Evolutionary conservation across 2,797 vertebrate species (phyloP).

Genomic region (Oreonectes daqikongensis): DNA sequence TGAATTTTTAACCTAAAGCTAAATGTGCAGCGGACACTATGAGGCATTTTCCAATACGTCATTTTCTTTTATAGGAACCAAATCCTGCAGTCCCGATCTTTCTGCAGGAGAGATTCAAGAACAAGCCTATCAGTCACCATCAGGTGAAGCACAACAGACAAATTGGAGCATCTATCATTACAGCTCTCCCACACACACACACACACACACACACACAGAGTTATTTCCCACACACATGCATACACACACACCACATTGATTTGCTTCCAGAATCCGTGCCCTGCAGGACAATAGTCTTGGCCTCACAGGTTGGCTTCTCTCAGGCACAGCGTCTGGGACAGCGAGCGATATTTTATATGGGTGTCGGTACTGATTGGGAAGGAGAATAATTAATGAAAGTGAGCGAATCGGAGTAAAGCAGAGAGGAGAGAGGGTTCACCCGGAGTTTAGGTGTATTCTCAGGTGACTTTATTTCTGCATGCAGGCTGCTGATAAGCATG

Average conservation of each 20-base stretch:
- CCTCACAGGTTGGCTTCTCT: slow-evolving; percentile 63
- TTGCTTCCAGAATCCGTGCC: slow-evolving; percentile 28
- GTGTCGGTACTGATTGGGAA: slow-evolving; percentile 84
- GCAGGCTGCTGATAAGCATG: slow-evolving; percentile 50
- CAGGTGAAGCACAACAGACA: slow-evolving; percentile 58
- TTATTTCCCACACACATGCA: slow-evolving; percentile 9
- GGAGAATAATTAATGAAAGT: slow-evolving; percentile 88
- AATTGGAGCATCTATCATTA: slow-evolving; percentile 57
- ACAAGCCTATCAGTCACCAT: slow-evolving; percentile 58
- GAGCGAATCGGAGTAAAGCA: slow-evolving; percentile 76
- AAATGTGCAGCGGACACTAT: background rate
- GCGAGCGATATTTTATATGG: slow-evolving; percentile 75
- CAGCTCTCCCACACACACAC: slow-evolving; percentile 34
- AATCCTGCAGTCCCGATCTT: slow-evolving; percentile 1
- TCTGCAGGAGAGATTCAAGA: slow-evolving; percentile 17
- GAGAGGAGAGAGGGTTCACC: slow-evolving; percentile 81
- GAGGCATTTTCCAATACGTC: slow-evolving; percentile 43
- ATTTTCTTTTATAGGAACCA: no score
- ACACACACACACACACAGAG: slow-evolving; percentile 6
- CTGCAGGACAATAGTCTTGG: slow-evolving; percentile 15
- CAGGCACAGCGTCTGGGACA: slow-evolving; percentile 79
- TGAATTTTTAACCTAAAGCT: background rate
- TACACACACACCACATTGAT: slow-evolving; percentile 19
- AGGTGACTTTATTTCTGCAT: slow-evolving; percentile 87
- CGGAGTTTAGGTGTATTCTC: slow-evolving; percentile 89